Evolutionary conservation across 2,888 invertebrate species (phyloP).

Genomic region (Tetrapedia diversipes): DNA sequence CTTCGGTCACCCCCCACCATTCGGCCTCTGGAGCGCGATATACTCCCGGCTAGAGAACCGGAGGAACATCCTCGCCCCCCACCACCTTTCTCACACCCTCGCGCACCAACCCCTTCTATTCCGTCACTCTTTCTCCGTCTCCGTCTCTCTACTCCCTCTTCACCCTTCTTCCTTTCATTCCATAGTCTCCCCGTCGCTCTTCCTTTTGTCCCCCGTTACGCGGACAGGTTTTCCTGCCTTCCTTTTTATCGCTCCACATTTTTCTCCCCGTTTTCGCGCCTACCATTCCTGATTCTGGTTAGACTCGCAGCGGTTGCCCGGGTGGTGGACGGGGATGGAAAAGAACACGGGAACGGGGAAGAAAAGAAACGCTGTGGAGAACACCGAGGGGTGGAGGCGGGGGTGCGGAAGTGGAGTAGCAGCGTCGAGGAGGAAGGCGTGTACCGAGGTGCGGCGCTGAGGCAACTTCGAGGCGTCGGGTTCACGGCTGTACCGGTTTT

Average conservation of each 20-base stretch:
- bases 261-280: conserved; percentile 13
- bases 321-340: neutral
- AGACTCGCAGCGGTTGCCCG: neutral
- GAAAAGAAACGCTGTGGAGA: neutral
- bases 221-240: neutral
- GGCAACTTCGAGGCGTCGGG: neutral
- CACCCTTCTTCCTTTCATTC: neutral
- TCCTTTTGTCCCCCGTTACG: neutral
- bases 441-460: neutral
- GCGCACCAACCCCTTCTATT: neutral
- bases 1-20: conserved; percentile 39
- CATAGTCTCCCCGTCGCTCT: neutral
- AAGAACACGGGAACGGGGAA: conserved; percentile 5
- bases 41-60: conserved; percentile 41
- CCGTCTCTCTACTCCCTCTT: neutral
- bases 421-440: conserved; percentile 8
- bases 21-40: conserved; percentile 43
- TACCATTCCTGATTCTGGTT: neutral
- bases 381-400: too few relatives aligned
- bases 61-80: conserved; percentile 35
- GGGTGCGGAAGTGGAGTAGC: conserved; percentile 2
- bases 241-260: neutral
- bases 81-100: too few relatives aligned
- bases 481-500: neutral
- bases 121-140: neutral